A percentile compares a stretch with the other conserved stretches of the same genome.
These are phyloP conservation scores for Phyllotreta cruciferae DNA, from an alignment of 2,888 invertebrate genomes.

Conservation along the genomic window DNA sequence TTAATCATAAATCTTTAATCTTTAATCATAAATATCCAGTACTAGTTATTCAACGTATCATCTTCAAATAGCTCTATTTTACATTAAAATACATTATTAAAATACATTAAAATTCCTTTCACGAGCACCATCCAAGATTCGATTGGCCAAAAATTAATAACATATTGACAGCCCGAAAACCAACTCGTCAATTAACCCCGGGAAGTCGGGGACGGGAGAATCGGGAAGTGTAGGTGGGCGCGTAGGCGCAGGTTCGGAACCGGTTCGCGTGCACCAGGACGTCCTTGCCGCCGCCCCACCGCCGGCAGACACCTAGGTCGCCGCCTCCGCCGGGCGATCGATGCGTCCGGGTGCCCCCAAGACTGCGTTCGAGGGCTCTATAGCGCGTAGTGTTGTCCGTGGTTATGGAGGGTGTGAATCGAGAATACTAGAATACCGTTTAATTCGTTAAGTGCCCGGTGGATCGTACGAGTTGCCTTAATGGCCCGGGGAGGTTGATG, in stretches of 20 bases:
- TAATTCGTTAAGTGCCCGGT: not conserved
- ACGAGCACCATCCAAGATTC: too few relatives aligned
- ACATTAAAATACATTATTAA: too few relatives aligned
- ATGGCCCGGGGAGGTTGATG: not conserved
- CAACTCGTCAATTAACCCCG: too few relatives aligned
- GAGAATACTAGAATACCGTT: not conserved
- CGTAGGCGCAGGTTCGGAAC: slow-evolving; percentile 42
- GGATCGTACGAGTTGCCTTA: not conserved
- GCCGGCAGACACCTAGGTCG: slow-evolving; percentile 40
- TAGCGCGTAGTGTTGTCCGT: slow-evolving; percentile 51
- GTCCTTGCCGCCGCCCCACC: slow-evolving; percentile 39
- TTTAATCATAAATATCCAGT: too few relatives aligned
- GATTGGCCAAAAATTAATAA: too few relatives aligned
- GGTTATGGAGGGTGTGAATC: slow-evolving; percentile 51
- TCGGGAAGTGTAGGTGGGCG: not conserved
- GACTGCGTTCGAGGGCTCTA: slow-evolving; percentile 39
- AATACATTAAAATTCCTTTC: too few relatives aligned
- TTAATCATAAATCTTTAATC: too few relatives aligned
- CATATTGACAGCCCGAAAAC: too few relatives aligned
- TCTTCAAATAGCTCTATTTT: too few relatives aligned
- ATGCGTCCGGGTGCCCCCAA: slow-evolving; percentile 37
- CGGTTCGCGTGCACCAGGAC: slow-evolving; percentile 43
- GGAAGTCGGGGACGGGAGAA: not conserved
- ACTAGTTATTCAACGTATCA: too few relatives aligned
- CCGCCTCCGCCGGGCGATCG: slow-evolving; percentile 26